Evolutionary conservation across 2,888 invertebrate genomes (phyloP), one percentile per base, ranked within the genome.

Genomic region (Anoplius nigerrimus): DNA sequence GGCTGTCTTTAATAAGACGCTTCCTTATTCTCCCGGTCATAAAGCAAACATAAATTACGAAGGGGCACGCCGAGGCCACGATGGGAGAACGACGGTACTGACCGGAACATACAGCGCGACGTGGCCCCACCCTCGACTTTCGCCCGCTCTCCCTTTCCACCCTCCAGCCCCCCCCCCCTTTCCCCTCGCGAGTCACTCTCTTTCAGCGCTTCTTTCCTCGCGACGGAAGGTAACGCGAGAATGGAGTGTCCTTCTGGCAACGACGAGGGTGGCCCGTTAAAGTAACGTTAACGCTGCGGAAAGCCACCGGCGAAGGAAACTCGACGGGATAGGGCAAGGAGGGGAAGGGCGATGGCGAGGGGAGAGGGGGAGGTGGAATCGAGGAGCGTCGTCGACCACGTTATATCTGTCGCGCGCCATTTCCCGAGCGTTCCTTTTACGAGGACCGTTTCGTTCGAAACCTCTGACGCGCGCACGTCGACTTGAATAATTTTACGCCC

Each of bases 1-100:
- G 74, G 76, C 69, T 75, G 76, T 75, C 80, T 84, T 84, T 86
- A 86, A 86, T 84, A 84, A 83, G 84, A 81, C 80, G 86, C 86
- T 85, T 86, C 86, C 86, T 86, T 84, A 86, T 85, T 86, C 84
- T 81, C 77, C 71, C 76, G 83, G 80, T 73, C 82, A 83, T 85
- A 85, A 86, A 86, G 82, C 84, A 83, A 85, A 84, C 85, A 83
- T 85, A 84, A 86, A 84, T 86, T 84, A 85, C 81, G 66, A 79
- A 81, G 81, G 76, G 78, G 72, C 81, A 77, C 76, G 80, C 62
- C 75, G 76, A 75, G 78, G 80, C 79, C 72, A 73, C 72, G 72
- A 71, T 46, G 62, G 24, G 70, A 65, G 69, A 67, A 59, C 72
- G 75, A 69, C 70, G 75, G 72, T 72, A 66, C 78, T 77, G 75